Base-by-base conservation (phyloP, 2,888 invertebrate species). In the Copidosoma aretas region DNA sequence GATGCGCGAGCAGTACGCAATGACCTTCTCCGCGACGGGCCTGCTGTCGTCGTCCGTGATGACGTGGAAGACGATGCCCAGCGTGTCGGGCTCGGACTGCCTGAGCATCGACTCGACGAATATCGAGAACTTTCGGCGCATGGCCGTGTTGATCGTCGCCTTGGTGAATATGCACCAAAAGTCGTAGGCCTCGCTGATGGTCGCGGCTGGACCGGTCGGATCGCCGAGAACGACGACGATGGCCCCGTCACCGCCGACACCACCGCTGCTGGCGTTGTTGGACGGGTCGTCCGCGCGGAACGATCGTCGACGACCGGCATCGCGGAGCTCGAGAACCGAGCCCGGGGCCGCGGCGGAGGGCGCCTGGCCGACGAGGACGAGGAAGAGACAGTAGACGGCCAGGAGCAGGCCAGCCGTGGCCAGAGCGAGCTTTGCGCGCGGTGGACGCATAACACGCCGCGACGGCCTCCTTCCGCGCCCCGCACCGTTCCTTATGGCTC, bases 41-140 rank as follows among this genome's bases (percentile, higher is more conserved):
- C 85, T 85, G 74, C 90, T 90, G 39, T 85, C 85, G 24, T 85
- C 83, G 77, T 91, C 90, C n/a, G 86, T 87, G 63, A 91, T 88
- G 21, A 90, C 86, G 78, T 90, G 88, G 67, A 86, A 84, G 51
- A 21, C 53, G 0, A 56, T 22, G 25, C 56, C 32, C 3, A 15
- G 41, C 3, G 88, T 86, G 1, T 85, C 80, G n/a, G 85, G 25
- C n/a, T n/a, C n/a, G n/a, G n/a, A n/a, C n/a, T 85, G 79, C 71
- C 81, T 83, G 19, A 88, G 73, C 56, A 88, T 77, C 64, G 88
- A 88, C 53, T 82, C 81, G 1, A 86, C 77, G 66, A 88, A 85
- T 70, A 85, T 84, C 10, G 83, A 79, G 74, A 88, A 88, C 74
- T 88, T 88, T 46, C 82, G 79, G 71, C 82, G 84, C 76, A 88